Conservation (phyloP, 2,797 vertebrate species). For the Alectoris magna region DNA sequence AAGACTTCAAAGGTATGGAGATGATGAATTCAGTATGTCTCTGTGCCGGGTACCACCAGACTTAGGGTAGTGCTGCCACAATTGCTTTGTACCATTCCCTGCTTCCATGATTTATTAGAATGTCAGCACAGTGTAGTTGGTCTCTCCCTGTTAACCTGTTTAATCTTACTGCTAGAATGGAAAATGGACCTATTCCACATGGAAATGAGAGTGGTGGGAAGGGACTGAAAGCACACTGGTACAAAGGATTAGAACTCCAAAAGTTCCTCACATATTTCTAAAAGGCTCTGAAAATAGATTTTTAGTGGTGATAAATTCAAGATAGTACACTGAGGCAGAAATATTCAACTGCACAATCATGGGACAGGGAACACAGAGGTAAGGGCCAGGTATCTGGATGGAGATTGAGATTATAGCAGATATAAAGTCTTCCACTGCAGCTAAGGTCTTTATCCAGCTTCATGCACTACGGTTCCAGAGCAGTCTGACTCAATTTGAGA, state of each 20-base stretch:
- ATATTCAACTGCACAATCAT: not conserved
- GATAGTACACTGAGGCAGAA: not conserved
- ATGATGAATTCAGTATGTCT: not conserved
- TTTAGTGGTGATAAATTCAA: not conserved
- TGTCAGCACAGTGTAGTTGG: not conserved
- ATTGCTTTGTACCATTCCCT: not conserved
- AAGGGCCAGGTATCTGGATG: not conserved
- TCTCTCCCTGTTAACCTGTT: not conserved
- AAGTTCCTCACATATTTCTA: not conserved
- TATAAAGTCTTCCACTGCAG: not conserved
- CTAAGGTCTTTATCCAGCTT: not conserved
- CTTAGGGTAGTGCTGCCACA: no score
- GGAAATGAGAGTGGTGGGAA: not conserved
- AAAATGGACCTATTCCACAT: conserved; percentile 18
- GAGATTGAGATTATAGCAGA: not conserved
- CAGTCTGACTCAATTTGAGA: not conserved
- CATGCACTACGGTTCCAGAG: not conserved
- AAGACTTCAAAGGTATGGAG: not conserved
- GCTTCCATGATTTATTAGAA: not conserved
- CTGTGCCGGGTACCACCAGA: not conserved
- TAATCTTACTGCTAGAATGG: not conserved
- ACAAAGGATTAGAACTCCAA: conserved; percentile 8
- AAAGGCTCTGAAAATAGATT: conserved; percentile 19
- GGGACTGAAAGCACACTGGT: not conserved
- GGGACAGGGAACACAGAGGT: not conserved